Evolutionary conservation across 2,797 vertebrate genomes (phyloP), one percentile per base, ranked within the genome.

Genomic region (Schizothorax lantsangensis): DNA sequence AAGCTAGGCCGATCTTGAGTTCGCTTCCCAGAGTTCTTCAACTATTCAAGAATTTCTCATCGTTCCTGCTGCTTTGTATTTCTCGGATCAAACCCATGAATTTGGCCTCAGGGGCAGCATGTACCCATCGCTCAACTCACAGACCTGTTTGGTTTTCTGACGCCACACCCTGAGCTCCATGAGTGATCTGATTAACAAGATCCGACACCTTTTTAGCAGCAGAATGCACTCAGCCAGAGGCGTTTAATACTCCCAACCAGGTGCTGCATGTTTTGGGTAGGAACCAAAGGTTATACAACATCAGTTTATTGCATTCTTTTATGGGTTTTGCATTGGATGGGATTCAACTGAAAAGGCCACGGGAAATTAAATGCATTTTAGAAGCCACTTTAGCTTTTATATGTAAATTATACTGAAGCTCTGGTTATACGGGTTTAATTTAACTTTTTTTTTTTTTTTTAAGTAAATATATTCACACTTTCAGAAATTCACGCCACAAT

Each of bases 81-180:
- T 75, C 9, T 79, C 86, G 84, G 88, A 90, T 91, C 75, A 87
- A 85, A 90, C 69, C 69, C 66, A 36, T 19, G 49, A 64, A 87
- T 88, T 84, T 89, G 38, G 88, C 93, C 91, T 90, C 71, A 54
- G 89, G 93, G 88, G 49, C 19, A 86, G 30, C 88, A 15, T 88
- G 91, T 89, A 84, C 90, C 36, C 57, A 82, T 66, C 71, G 45
- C 79, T 45, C 72, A 17, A 43, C 71, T 66, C 30, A 4, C 78
- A 74, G 68, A 68, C 66, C 49, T 75, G 80, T 72, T 59, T 14
- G n/a, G 21, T 74, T 47, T 72, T 26, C 62, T 19, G 15, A 23
- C 15, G 30, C 52, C 83, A 69, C 43, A 38, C 79, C 87, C 49
- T 8, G 40, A 33, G 59, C 79, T 59, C 23, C 43, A 49, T 0